Evolutionary conservation across 1,140 invertebrate genomes (phyloP).

Genomic region (Drosophila nikananu): DNA sequence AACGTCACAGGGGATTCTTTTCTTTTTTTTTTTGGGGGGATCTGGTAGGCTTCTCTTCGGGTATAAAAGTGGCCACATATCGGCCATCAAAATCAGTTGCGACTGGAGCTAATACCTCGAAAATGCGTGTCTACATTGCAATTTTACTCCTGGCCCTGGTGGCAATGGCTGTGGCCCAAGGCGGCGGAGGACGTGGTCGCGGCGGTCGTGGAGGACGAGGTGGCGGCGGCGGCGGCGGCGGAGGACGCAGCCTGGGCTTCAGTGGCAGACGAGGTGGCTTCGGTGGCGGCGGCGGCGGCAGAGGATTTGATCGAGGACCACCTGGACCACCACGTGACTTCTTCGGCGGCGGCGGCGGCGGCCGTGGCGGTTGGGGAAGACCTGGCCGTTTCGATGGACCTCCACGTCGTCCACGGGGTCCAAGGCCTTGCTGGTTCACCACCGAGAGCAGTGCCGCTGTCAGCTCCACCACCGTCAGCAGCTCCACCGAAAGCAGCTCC

Average conservation of each 20-base stretch:
- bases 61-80: constrained; percentile 51
- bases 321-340: neutral
- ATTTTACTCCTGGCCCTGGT: constrained; percentile 44
- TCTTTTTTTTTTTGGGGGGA: neutral
- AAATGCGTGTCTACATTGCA: constrained; percentile 52
- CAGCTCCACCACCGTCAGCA: constrained; percentile 11
- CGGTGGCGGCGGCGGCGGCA: neutral
- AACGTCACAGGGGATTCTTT: constrained; percentile 35
- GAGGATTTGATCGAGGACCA: neutral
- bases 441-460: constrained; percentile 9
- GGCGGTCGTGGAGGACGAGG: constrained; percentile 14
- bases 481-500: constrained; percentile 1
- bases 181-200: constrained; percentile 24
- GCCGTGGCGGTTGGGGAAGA: neutral
- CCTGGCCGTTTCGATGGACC: constrained; percentile 6
- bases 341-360: neutral
- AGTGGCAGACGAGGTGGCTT: neutral
- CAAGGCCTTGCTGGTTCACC: constrained; percentile 2
- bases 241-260: neutral
- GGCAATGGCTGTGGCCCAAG: constrained; percentile 51
- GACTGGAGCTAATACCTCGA: neutral
- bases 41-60: no score
- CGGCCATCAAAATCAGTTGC: constrained; percentile 22
- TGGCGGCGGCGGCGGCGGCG: neutral
- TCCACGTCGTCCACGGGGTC: constrained; percentile 6